phyloP scores from a whole-genome alignment of 2,888 invertebrate genomes.

The Diarsia mendica region DNA sequence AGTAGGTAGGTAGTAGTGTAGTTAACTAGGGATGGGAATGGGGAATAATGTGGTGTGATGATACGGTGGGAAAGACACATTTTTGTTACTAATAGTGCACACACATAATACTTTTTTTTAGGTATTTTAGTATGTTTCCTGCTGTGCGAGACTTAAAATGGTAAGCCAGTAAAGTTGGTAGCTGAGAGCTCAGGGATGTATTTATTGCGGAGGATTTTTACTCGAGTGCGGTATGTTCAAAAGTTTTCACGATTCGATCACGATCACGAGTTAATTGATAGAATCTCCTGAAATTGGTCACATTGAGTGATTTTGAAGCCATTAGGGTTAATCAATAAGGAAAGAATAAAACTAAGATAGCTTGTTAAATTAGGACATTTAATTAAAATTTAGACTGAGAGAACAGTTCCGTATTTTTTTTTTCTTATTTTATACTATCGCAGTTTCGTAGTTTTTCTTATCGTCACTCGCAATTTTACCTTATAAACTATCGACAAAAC shows the following conservation, averaged over 20 bases:
- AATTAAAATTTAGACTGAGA: neutral
- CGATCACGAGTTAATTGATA: neutral
- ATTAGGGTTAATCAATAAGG: neutral
- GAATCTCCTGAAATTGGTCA: neutral
- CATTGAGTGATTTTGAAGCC: neutral
- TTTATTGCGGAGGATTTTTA: neutral
- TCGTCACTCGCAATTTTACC: neutral
- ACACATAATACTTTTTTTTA: neutral
- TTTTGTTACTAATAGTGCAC: neutral
- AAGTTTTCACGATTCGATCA: neutral
- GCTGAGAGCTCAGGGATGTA: neutral
- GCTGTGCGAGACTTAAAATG: neutral
- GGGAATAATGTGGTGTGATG: neutral
- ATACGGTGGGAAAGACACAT: neutral
- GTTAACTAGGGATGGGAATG: constrained; percentile 30
- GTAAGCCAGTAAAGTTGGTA: neutral
- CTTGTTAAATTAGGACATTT: neutral
- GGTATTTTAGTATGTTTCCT: neutral
- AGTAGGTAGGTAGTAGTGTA: neutral
- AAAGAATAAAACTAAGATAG: neutral
- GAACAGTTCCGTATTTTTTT: neutral
- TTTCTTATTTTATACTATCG: neutral
- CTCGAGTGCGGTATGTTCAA: neutral
- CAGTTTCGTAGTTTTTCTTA: neutral
- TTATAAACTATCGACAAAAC: constrained; percentile 23